Evolutionary conservation across 2,113 vertebrate species (phyloP).

Genomic region (Rhadina sibilatrix): DNA sequence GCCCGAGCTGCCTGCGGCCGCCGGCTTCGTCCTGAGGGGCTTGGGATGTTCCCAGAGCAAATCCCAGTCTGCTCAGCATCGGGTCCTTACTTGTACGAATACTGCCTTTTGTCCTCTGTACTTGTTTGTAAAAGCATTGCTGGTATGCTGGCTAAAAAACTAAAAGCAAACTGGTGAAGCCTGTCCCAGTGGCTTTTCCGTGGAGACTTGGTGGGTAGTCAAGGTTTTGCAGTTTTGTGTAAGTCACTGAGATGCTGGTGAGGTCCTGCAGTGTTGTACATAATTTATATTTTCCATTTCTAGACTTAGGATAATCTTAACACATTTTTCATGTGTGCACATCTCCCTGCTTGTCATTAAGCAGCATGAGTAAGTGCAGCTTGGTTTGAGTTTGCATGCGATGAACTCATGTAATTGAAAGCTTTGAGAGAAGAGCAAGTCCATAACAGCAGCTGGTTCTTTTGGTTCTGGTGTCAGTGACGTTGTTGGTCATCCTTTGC

Average conservation of each 20-base stretch:
- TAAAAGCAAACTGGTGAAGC: rapidly evolving
- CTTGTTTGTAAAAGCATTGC: background rate
- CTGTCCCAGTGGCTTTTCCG: rapidly evolving
- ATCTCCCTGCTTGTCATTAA: background rate
- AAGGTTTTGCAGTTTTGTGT: rapidly evolving
- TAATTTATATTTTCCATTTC: background rate
- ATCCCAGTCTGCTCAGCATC: rapidly evolving
- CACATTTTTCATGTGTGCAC: background rate
- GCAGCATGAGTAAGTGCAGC: background rate
- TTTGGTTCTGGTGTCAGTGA: background rate
- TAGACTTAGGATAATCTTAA: background rate
- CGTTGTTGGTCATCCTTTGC: rapidly evolving
- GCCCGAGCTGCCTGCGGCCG: background rate
- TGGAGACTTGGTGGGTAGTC: rapidly evolving
- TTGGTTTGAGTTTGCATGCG: background rate
- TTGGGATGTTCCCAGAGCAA: rapidly evolving
- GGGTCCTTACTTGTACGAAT: rapidly evolving
- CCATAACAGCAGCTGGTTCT: background rate
- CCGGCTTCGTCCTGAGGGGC: rapidly evolving
- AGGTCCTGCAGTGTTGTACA: rapidly evolving
- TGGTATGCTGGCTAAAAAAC: rapidly evolving
- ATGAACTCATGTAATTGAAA: background rate
- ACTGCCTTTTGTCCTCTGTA: rapidly evolving
- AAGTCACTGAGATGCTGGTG: background rate
- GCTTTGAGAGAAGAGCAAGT: background rate